Conservation (phyloP, 2,113 vertebrate species). For the Macrotis lagotis region DNA sequence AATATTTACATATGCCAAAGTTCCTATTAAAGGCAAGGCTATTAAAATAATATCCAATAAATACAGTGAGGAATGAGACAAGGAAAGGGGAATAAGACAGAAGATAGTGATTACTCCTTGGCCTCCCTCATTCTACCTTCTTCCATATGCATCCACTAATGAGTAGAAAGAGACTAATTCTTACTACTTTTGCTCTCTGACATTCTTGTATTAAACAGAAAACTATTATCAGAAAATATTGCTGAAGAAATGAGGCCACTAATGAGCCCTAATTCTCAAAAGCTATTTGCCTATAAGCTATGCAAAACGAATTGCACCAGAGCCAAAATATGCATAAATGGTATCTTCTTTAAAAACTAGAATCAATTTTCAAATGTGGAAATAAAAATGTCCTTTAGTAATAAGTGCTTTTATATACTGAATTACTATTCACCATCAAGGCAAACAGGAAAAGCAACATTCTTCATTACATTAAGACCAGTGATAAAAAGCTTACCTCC, state of each 20-base stretch:
- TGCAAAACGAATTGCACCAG: constrained; percentile 47
- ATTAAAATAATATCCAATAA: constrained; percentile 62
- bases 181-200: constrained; percentile 20
- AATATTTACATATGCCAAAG: constrained; percentile 64
- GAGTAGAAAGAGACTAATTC: constrained; percentile 42
- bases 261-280: constrained; percentile 63
- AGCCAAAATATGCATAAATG: constrained; percentile 19
- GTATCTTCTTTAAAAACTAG: constrained; percentile 47
- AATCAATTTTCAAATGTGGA: constrained; percentile 55
- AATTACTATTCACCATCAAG: not conserved
- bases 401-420: constrained; percentile 20
- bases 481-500: constrained; percentile 17
- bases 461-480: constrained; percentile 36
- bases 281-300: constrained; percentile 52
- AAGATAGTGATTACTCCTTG: constrained; percentile 14
- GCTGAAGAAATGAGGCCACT: constrained; percentile 30
- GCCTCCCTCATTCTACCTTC: not conserved
- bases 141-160: constrained; percentile 12
- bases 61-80: constrained; percentile 42
- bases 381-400: constrained; percentile 48
- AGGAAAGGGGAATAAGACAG: not conserved
- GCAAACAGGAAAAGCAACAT: constrained; percentile 50
- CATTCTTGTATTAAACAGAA: constrained; percentile 39
- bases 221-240: constrained; percentile 61
- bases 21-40: constrained; percentile 39